These are phyloP conservation scores for Aplodontia rufa DNA, from an alignment of 2,113 vertebrate species.

Conservation along the genomic window DNA sequence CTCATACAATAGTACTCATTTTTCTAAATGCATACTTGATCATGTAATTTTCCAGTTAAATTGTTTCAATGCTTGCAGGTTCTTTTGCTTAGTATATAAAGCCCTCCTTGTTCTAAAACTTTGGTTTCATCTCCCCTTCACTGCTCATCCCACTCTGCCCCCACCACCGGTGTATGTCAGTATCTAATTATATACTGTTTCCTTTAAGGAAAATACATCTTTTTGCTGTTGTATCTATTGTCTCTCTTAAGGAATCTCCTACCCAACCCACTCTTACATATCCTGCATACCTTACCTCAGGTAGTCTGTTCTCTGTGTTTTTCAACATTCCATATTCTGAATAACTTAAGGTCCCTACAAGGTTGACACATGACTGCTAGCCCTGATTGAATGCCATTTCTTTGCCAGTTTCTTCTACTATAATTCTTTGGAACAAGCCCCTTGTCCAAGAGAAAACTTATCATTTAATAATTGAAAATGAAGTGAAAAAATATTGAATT, in stretches of 20 bases:
- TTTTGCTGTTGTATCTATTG: not conserved
- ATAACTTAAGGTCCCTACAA: not conserved
- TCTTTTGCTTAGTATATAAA: not conserved
- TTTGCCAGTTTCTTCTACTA: not conserved
- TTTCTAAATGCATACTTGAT: not conserved
- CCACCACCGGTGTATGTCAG: not conserved
- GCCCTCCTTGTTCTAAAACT: not conserved
- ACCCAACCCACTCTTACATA: not conserved
- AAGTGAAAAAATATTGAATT: not conserved
- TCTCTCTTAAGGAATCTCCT: not conserved
- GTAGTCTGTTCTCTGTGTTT: not conserved
- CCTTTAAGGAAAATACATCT: not conserved
- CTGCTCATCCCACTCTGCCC: rapidly evolving
- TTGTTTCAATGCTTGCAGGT: not conserved
- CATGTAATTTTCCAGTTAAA: not conserved
- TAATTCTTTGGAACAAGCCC: not conserved
- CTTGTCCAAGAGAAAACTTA: not conserved
- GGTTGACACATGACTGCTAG: not conserved
- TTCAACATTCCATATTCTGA: not conserved
- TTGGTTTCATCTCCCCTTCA: not conserved
- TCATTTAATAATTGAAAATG: not conserved
- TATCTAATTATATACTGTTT: not conserved
- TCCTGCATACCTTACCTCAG: not conserved
- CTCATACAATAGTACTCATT: not conserved
- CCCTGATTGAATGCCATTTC: not conserved